Conservation (phyloP, 2,888 invertebrate genomes). For the Eilema caniola region DNA sequence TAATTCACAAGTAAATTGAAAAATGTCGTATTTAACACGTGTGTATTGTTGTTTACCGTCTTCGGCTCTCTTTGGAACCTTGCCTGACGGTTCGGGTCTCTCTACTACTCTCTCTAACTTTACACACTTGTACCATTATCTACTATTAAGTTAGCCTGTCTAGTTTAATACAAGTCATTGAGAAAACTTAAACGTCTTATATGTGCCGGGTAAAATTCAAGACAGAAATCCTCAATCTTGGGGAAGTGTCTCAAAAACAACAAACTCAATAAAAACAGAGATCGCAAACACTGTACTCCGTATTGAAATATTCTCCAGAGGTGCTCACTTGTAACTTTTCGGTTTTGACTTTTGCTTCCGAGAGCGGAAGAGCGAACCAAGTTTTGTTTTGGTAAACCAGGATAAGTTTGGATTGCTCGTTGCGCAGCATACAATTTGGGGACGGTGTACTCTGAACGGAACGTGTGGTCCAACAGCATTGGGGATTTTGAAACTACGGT, state of each 20-base stretch:
- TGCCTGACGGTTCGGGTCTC: no score
- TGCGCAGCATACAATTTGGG: constrained; percentile 3
- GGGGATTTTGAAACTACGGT: background rate
- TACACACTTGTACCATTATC: no score
- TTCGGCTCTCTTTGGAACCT: no score
- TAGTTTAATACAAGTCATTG: no score
- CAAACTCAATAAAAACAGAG: constrained; percentile 27
- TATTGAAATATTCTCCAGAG: constrained; percentile 42
- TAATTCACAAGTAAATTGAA: no score
- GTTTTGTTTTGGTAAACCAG: constrained; percentile 31
- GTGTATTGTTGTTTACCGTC: no score
- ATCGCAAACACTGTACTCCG: constrained; percentile 17
- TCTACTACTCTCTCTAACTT: no score
- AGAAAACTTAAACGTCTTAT: no score
- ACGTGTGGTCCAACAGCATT: background rate
- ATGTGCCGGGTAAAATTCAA: background rate
- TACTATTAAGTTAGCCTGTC: no score
- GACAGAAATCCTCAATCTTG: background rate
- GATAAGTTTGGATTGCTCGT: constrained; percentile 38
- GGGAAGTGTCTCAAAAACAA: constrained; percentile 26
- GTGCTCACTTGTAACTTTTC: constrained; percentile 38
- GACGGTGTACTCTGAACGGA: constrained; percentile 25
- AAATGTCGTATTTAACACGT: no score
- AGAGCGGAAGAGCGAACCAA: constrained; percentile 23
- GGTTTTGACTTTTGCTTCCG: constrained; percentile 42